phyloP scores from a whole-genome alignment of 37 sponge, comb jelly and placozoan species.

The Lycopodina hypogea region DNA sequence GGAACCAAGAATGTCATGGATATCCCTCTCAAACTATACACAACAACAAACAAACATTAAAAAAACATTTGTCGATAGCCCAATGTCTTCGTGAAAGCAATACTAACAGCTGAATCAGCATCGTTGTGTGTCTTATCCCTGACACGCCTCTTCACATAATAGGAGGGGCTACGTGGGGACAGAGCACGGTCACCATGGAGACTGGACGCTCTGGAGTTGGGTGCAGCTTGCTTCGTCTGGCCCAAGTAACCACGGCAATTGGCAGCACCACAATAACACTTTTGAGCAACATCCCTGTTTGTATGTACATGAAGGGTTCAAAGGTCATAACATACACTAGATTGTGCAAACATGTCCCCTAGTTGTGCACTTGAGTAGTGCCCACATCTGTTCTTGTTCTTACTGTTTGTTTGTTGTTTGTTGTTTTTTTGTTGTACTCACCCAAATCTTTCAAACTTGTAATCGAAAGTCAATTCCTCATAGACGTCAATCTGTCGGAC shows the following conservation, averaged over 20 bases:
- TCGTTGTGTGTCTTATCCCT: conserved; percentile 11
- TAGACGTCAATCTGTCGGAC: conserved; percentile 52
- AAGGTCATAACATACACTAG: background rate
- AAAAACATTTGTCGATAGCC: background rate
- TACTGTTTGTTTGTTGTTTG: no score
- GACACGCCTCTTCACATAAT: background rate
- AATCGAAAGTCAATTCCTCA: conserved; percentile 95
- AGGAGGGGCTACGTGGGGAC: conserved; percentile 9
- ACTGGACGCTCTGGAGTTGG: background rate
- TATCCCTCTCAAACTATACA: conserved; percentile 71
- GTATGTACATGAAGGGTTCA: background rate
- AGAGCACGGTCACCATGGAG: background rate
- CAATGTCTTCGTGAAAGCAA: background rate
- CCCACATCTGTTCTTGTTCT: no score
- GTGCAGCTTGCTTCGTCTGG: conserved; percentile 48
- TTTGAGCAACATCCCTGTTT: conserved; percentile 88
- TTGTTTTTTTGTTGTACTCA: conserved; percentile 21
- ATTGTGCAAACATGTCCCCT: background rate
- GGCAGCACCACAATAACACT: conserved; percentile 93
- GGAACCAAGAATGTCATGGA: conserved; percentile 69
- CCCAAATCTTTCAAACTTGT: conserved; percentile 97
- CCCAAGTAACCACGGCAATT: conserved; percentile 92
- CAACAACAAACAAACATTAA: background rate
- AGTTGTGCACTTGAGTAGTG: no score
- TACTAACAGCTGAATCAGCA: conserved; percentile 8